Conservation (phyloP, 2,888 invertebrate species). For the Tetanocera ferruginea region DNA sequence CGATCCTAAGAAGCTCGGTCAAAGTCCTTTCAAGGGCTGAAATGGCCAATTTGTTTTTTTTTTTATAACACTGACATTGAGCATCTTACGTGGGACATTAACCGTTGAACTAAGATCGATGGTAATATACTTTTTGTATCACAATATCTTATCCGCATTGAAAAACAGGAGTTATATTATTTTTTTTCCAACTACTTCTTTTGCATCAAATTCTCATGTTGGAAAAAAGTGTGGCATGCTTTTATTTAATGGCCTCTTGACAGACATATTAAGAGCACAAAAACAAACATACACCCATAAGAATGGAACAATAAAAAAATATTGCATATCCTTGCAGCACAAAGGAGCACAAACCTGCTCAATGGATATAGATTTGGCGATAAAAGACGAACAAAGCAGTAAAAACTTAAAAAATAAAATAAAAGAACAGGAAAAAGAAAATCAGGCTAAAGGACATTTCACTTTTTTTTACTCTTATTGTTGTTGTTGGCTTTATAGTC, state of each 20-base stretch:
- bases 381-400: neutral
- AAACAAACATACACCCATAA: neutral
- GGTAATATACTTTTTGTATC: no score
- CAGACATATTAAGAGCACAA: neutral
- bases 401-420: no score
- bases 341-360: neutral
- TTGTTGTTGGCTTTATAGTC: neutral
- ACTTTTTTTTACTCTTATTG: neutral
- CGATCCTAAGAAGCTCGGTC: no score
- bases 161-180: no score
- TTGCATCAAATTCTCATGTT: no score
- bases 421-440: neutral
- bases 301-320: neutral
- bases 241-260: constrained; percentile 2
- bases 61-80: no score
- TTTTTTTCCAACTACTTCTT: no score
- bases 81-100: no score
- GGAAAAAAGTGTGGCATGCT: neutral
- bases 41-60: no score
- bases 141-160: no score
- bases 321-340: neutral
- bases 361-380: neutral
- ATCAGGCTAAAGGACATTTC: neutral
- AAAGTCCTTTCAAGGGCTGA: no score
- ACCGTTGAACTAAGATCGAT: no score